Conservation (phyloP, 2,888 invertebrate species). For the Elegia similella region DNA sequence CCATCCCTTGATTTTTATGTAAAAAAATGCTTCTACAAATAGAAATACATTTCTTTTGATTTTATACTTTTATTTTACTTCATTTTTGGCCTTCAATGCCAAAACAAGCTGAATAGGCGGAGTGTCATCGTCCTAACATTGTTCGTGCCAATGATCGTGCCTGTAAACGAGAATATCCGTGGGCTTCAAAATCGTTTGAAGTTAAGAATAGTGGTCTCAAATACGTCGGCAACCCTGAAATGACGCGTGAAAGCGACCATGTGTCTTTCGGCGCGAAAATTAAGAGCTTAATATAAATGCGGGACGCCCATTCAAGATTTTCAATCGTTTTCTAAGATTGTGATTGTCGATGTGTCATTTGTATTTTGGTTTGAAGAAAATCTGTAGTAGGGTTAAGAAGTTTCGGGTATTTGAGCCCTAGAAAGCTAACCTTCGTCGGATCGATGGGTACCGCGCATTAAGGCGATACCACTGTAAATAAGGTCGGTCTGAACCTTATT, state of each 20-base stretch:
- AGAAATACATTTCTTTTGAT: no score
- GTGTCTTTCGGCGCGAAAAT: constrained; percentile 3
- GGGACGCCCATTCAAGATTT: constrained; percentile 1
- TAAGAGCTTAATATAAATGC: neutral
- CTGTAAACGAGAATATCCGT: constrained; percentile 5
- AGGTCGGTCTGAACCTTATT: no score
- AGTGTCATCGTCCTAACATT: neutral
- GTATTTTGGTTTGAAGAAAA: neutral
- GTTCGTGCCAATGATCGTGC: neutral
- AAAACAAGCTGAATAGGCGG: no score
- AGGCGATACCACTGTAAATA: no score
- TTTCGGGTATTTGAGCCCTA: no score
- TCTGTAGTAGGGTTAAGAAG: no score
- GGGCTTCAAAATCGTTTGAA: neutral
- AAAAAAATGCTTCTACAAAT: no score
- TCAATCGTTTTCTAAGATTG: neutral
- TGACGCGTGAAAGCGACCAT: constrained; percentile 4
- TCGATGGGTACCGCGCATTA: no score
- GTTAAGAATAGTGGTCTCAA: constrained; percentile 10
- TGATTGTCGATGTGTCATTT: neutral
- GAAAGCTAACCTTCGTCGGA: no score
- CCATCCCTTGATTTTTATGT: no score
- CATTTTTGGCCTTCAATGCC: no score
- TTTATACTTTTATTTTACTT: no score
- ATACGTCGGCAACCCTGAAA: constrained; percentile 4